phyloP scores from a whole-genome alignment of 1,140 invertebrate genomes.

The Dufourea novaeangliae region DNA sequence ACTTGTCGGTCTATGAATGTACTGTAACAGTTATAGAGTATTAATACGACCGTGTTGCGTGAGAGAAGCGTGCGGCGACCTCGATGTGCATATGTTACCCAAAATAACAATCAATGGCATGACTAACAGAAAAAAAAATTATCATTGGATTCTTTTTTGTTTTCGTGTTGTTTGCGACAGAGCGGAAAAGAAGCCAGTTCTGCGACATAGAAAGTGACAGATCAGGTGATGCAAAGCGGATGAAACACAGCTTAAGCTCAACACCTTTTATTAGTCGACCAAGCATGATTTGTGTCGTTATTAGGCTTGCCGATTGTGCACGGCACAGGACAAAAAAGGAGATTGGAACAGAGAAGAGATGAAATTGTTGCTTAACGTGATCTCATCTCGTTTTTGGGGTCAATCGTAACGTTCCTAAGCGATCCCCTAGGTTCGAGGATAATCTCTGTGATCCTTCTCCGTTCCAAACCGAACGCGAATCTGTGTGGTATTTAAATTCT shows the following conservation, averaged over 20 bases:
- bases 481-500: conserved; percentile 69
- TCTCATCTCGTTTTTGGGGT: not conserved
- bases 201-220: not conserved
- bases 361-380: not conserved
- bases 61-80: not conserved
- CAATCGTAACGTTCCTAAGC: not conserved
- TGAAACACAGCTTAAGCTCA: conserved; percentile 37
- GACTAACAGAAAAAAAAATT: conserved; percentile 6
- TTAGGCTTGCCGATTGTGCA: conserved; percentile 21
- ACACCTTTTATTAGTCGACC: not conserved
- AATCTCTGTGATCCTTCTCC: conserved; percentile 47
- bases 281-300: conserved; percentile 24
- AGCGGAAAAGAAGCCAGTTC: conserved; percentile 7
- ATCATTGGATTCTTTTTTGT: too few species aligned
- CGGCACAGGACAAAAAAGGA: not conserved
- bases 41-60: conserved; percentile 8
- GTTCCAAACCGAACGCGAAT: conserved; percentile 51
- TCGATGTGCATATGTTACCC: conserved; percentile 18
- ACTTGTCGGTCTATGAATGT: conserved; percentile 6
- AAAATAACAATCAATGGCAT: conserved; percentile 20
- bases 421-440: not conserved
- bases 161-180: too few species aligned
- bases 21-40: not conserved
- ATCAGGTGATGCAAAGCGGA: conserved; percentile 20
- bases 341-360: conserved; percentile 49